A percentile compares a stretch with the other conserved stretches of the same genome.
Evolutionary conservation across 2,888 invertebrate genomes (phyloP).

Genomic region (Pachycephus smyrnensis): DNA sequence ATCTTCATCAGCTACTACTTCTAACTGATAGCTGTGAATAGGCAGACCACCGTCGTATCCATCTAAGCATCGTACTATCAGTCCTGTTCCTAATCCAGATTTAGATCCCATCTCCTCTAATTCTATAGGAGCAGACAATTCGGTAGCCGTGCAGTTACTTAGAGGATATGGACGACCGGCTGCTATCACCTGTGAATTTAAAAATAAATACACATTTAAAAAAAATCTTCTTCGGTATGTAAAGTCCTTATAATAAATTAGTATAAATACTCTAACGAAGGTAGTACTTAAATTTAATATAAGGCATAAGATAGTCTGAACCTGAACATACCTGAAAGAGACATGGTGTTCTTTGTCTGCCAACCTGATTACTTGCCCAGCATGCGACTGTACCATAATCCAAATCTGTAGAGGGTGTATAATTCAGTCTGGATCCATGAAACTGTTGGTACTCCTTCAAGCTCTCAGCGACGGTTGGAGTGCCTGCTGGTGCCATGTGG

Average conservation of each 20-base stretch:
- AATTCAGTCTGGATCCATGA: conserved; percentile 79
- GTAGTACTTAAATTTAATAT: too few species aligned
- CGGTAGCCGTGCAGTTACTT: conserved; percentile 89
- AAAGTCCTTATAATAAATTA: not conserved
- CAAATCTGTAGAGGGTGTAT: conserved; percentile 87
- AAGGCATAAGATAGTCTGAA: too few species aligned
- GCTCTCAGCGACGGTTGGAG: conserved; percentile 54
- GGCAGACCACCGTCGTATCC: conserved; percentile 90
- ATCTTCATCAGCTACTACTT: conserved; percentile 57
- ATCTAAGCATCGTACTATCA: conserved; percentile 88
- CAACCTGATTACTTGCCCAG: conserved; percentile 87
- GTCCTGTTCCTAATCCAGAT: conserved; percentile 71
- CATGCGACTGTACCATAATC: conserved; percentile 92
- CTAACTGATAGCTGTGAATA: conserved; percentile 57
- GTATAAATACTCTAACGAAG: too few species aligned
- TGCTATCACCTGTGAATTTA: conserved; percentile 53
- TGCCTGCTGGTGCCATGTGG: conserved; percentile 46
- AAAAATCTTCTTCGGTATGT: not conserved
- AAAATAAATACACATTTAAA: too few species aligned
- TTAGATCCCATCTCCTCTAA: conserved; percentile 69
- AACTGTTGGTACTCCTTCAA: conserved; percentile 59
- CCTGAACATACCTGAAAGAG: conserved; percentile 78
- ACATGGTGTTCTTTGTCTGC: conserved; percentile 86
- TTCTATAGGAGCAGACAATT: conserved; percentile 75
- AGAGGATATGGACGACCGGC: conserved; percentile 82